These are phyloP conservation scores for Dromaius novaehollandiae DNA, from an alignment of 2,113 vertebrate species.

Conservation along the genomic window DNA sequence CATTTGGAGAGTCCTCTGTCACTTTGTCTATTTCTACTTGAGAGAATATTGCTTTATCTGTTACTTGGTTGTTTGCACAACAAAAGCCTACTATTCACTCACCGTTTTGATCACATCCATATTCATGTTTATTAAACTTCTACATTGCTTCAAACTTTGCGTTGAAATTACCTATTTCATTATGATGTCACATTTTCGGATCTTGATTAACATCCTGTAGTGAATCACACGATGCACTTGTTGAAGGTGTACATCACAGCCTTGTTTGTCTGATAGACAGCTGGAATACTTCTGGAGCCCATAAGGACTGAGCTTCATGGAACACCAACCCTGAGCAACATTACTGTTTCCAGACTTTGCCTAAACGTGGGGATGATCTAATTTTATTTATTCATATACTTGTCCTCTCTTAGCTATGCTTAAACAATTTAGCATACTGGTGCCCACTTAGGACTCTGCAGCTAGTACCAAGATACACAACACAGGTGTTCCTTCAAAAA, in stretches of 20 bases:
- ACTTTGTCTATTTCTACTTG: not conserved
- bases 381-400: not conserved
- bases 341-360: not conserved
- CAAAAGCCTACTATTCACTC: not conserved
- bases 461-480: not conserved
- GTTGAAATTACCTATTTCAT: not conserved
- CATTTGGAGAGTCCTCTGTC: not conserved
- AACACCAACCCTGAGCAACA: not conserved
- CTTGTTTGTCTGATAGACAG: not conserved
- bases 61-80: not conserved
- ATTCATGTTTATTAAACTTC: not conserved
- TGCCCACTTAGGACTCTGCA: not conserved
- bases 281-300: not conserved
- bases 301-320: not conserved
- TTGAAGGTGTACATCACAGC: not conserved
- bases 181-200: not conserved
- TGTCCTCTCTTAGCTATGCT: not conserved
- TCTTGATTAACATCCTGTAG: not conserved
- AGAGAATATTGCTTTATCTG: not conserved
- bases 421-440: not conserved
- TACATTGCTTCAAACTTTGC: not conserved
- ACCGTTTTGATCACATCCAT: not conserved
- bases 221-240: not conserved
- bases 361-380: not conserved
- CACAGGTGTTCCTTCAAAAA: not conserved